phyloP scores from a whole-genome alignment of 2,113 vertebrate genomes.

The Damaliscus lunatus region DNA sequence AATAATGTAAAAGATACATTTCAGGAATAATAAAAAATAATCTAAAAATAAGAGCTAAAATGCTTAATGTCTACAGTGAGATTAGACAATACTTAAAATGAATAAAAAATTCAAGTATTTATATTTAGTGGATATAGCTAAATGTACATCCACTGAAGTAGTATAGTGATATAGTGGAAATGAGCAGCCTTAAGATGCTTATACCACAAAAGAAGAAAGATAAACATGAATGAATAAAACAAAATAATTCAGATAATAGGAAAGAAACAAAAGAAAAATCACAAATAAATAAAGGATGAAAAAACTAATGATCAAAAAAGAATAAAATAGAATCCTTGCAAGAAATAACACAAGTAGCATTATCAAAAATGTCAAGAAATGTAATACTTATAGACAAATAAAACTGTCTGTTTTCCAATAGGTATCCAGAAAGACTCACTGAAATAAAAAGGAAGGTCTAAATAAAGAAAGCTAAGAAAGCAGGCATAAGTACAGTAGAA shows the following conservation, averaged over 20 bases:
- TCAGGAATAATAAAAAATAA: not conserved
- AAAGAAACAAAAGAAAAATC: not conserved
- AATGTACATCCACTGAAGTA: not conserved
- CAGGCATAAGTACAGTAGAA: not conserved
- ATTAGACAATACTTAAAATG: not conserved
- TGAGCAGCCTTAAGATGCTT: not conserved
- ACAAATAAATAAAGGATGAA: not conserved
- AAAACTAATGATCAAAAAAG: not conserved
- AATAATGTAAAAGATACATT: not conserved
- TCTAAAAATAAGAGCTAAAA: not conserved
- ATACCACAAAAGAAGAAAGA: not conserved
- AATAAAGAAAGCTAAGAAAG: not conserved
- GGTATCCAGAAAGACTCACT: not conserved
- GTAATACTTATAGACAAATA: not conserved
- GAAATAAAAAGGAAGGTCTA: not conserved
- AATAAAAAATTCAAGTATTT: not conserved
- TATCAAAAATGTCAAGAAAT: not conserved
- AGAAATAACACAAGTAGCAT: not conserved
- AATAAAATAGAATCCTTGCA: not conserved
- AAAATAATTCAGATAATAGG: not conserved
- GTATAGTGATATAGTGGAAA: not conserved
- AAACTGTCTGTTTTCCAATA: not conserved
- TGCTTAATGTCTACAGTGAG: not conserved
- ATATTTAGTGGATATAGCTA: not conserved
- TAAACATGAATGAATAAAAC: not conserved